Base-by-base conservation (phyloP, 2,113 vertebrate genomes). In the Electrona antarctica region DNA sequence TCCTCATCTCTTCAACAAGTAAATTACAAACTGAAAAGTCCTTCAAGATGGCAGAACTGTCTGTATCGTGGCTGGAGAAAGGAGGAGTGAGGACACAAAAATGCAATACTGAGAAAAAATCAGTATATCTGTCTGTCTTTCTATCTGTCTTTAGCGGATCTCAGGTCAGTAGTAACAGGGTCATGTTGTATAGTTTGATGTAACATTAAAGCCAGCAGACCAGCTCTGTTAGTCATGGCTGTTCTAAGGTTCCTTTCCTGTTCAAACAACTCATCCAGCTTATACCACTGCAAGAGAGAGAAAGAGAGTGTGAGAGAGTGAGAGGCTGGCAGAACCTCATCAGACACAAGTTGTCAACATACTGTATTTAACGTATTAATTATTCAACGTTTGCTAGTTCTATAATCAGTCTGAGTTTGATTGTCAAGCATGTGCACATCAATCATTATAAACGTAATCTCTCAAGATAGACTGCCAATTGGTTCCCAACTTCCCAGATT, bases 111-210 rank as follows among this genome's bases (percentile, higher is more conserved):
- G 33, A 41, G 33, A 4, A 3, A 21, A 6, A 41, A 41, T 41
- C 4, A 8, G 7, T 59, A 14, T 59, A 59, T 10, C 57, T 60
- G 58, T 60, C 28, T 58, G 57, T 7, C 45, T 7, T 63, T 73
- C 67, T 95, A 96, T 82, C 94, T 92, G 70, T 96, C 95, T 8
- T 94, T 95, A 83, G 88, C 90, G 8, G 92, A 91, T 51, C 96
- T 93, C 51, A 97, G 92, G 85, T 97, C 96, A 0, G 95, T 95
- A 46, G 95, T 95, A 73, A 94, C 90, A 0, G 96, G 96, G 81
- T 97, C 96, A 0, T 97, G 96, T 56, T 97, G 96, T 69, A 97
- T 97, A 9, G 96, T 97, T 69, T 97, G 96, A 80, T 97, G 96
- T 61, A 97, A 84, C 95, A 97, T 97, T 51, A 97, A 91, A 51